Percentiles rank a stretch among this genome's conserved stretches.
Conservation (phyloP, 2,113 vertebrate species). For the Phrynosoma platyrhinos region DNA sequence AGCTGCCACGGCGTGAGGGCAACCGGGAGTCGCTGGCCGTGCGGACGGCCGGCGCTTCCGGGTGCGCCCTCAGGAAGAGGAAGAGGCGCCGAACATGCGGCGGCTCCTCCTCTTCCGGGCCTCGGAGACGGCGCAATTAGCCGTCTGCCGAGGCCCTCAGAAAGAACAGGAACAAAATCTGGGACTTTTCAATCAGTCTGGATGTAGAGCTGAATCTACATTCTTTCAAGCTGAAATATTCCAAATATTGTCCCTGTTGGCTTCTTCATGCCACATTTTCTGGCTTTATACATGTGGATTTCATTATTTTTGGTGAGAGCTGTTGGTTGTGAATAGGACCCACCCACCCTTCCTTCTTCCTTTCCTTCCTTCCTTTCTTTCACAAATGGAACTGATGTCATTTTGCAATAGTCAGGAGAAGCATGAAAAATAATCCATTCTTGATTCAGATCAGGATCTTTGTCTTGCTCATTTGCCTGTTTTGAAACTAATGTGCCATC, state of each 20-base stretch:
- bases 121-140: too few relatives aligned
- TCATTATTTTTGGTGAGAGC: conserved; percentile 34
- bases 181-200: too few relatives aligned
- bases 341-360: too few relatives aligned
- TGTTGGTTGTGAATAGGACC: not conserved
- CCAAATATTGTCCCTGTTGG: conserved; percentile 62
- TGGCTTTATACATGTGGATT: conserved; percentile 9
- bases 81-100: too few relatives aligned
- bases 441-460: not conserved
- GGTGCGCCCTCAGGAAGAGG: too few relatives aligned
- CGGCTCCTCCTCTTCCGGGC: too few relatives aligned
- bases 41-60: too few relatives aligned
- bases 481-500: not conserved
- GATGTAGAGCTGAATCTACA: too few relatives aligned
- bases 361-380: conserved; percentile 10
- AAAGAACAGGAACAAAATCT: too few relatives aligned
- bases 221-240: not conserved
- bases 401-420: conserved; percentile 10
- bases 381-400: rapidly evolving
- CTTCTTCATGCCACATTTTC: conserved; percentile 33
- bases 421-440: not conserved
- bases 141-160: too few relatives aligned
- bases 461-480: conserved; percentile 26
- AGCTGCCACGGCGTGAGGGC: too few relatives aligned
- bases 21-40: too few relatives aligned